Base-by-base conservation (phyloP, 2,797 vertebrate genomes). In the Pteronotus mesoamericanus region DNA sequence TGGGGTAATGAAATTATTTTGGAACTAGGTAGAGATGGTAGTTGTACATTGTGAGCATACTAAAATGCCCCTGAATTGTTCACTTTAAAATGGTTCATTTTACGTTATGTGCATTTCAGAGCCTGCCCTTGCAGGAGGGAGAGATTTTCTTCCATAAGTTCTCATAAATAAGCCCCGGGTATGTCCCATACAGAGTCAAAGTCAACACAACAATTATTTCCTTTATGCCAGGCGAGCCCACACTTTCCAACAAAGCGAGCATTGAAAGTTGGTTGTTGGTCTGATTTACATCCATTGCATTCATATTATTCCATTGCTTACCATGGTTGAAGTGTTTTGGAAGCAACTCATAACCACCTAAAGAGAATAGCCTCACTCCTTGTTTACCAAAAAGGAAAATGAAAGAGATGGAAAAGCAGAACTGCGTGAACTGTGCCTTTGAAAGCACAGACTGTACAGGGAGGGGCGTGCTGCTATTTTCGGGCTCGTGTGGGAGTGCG, bases 381-480 rank as follows among this genome's bases (percentile, higher is more conserved):
- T 98, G 95, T 98, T 98, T 98, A 98, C 96, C 97, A 91, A 93
- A 97, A 97, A 98, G 97, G 94, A 97, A 98, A 97, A 90, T 82
- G 89, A 94, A 93, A 84, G 53, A 37, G 82, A 98, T 78, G 94
- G 96, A 95, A 84, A 98, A 97, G 97, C 93, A 97, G 97, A 97
- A 92, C 64, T 92, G 53, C 93, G 97, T 89, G 87, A 92, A 97
- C 83, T 93, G 95, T 86, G 96, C 94, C 93, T 96, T 75, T 96
- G 96, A 93, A 90, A 97, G 95, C 96, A 96, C 97, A 97, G 94
- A 93, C 93, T 87, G 89, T 94, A 71, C 94, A 82, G 97, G 96
- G 97, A 97, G 96, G 93, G 96, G 96, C 94, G 75, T 34, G 74
- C 68, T 92, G 94, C 97, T 98, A 98, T 98, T 98, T 98, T 98